A percentile compares a stretch with the other conserved stretches of the same genome.
phyloP scores from a whole-genome alignment of 2,888 invertebrate species.

The Steinernema hermaphroditum region DNA sequence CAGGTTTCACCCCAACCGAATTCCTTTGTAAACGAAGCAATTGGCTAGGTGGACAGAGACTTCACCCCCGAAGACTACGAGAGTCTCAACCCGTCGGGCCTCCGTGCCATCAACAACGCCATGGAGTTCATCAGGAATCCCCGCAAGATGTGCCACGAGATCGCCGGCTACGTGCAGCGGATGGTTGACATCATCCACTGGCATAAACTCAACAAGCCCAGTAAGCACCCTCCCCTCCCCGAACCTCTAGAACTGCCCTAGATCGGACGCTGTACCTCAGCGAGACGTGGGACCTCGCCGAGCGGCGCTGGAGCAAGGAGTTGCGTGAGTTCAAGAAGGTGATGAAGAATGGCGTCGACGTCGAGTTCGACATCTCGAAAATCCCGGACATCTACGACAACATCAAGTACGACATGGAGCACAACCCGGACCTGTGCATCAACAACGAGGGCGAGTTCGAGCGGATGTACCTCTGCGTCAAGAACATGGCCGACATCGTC shows the following conservation, averaged over 20 bases:
- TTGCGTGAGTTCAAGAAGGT: constrained; percentile 83
- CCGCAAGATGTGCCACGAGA: constrained; percentile 85
- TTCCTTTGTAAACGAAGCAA: too few species aligned
- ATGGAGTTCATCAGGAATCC: constrained; percentile 95
- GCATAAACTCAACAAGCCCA: constrained; percentile 51
- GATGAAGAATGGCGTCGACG: constrained; percentile 69
- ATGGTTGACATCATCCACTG: constrained; percentile 72
- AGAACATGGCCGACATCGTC: constrained; percentile 95
- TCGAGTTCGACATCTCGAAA: constrained; percentile 89
- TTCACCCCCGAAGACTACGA: constrained; percentile 72
- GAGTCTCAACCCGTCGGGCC: constrained; percentile 76
- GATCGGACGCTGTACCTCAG: constrained; percentile 83
- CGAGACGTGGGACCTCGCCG: constrained; percentile 98
- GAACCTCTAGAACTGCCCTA: background rate
- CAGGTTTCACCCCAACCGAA: too few species aligned
- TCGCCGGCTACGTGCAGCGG: constrained; percentile 69
- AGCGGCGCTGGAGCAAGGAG: constrained; percentile 73
- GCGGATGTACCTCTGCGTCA: constrained; percentile 82
- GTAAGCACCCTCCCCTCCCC: constrained; percentile 24
- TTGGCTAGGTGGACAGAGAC: constrained; percentile 59
- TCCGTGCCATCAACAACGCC: constrained; percentile 87
- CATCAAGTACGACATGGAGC: constrained; percentile 91
- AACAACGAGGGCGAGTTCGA: constrained; percentile 71
- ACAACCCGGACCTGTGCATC: constrained; percentile 79
- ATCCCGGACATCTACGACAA: constrained; percentile 99